A percentile compares a stretch with the other conserved stretches of the same genome.
phyloP scores from a whole-genome alignment of 2,113 vertebrate genomes.

The Probosciger aterrimus region DNA sequence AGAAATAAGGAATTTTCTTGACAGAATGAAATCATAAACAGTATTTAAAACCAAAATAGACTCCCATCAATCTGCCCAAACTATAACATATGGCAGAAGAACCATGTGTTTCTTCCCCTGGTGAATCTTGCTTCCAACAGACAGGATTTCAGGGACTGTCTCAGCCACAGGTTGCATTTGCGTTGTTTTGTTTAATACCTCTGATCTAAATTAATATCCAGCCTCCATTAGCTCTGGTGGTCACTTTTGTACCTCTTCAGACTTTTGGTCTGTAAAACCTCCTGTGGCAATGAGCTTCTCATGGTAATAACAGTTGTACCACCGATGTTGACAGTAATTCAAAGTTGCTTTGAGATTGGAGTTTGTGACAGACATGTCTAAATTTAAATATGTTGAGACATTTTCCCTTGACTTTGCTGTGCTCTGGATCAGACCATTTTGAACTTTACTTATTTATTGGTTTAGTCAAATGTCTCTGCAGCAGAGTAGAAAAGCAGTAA shows the following conservation, averaged over 20 bases:
- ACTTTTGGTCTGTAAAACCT: neutral
- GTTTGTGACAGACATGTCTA: neutral
- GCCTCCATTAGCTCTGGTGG: neutral
- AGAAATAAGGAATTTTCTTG: neutral
- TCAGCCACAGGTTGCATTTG: neutral
- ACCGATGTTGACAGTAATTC: neutral
- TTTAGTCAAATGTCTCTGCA: neutral
- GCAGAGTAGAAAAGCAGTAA: constrained; percentile 25
- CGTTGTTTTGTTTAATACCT: neutral
- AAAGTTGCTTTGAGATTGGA: neutral
- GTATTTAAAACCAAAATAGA: neutral
- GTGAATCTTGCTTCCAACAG: neutral
- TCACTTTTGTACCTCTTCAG: neutral
- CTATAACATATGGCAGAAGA: neutral
- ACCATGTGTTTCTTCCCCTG: neutral
- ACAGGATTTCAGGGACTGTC: neutral
- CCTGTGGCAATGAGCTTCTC: neutral
- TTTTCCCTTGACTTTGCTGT: neutral
- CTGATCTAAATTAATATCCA: neutral
- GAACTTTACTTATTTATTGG: constrained; percentile 1
- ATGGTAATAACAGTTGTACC: neutral
- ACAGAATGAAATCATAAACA: neutral
- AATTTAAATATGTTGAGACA: neutral
- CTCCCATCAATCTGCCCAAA: neutral
- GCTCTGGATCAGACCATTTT: neutral